Evolutionary conservation across 1,140 invertebrate genomes (phyloP), one percentile per base, ranked within the genome.

Genomic region (Cryptotermes secundus): DNA sequence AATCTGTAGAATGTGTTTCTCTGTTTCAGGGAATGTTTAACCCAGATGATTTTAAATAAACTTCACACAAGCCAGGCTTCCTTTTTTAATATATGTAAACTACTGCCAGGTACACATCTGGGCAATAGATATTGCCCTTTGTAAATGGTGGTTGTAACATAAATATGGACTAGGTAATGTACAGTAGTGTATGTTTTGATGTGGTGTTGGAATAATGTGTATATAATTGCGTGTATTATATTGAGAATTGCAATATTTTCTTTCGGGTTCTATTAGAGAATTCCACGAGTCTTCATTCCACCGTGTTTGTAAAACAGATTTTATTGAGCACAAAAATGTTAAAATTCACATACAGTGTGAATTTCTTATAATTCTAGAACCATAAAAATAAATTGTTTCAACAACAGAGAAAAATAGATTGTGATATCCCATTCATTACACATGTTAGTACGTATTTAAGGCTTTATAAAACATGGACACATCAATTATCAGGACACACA

Each of bases 11-110:
- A 12, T 19, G 1, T 49, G 45, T 49, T 49, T 49, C 45, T 88
- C 87, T 86, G 89, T 93, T 93, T 83, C 90, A 96, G 95, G 95
- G 95, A 86, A 96, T 96, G 95, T 96, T 96, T 90, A 96, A 96
- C 91, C 95, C 95, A 53, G 95, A 96, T 85, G 95, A 96, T 89
- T 91, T 95, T 89, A 90, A 90, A 86, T 90, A 87, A 85, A 34
- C 35, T 79, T 59, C 34, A 83, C 19, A 26, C 31, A 26, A 26
- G 26, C 34, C 80, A 36, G 80, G 22, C 9, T 24, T 14, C 16
- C 45, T 72, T 9, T n/a, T 31, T 72, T 26, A 31, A 72, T 72
- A 72, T 72, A 31, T 72, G 31, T 72, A 72, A 72, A 4, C 4
- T 3, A 72, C 9, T 38, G 38, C n/a, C 26, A 72, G 9, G n/a